Percentiles rank a stretch among this genome's conserved stretches.
Evolutionary conservation across 2,113 vertebrate genomes (phyloP).

Genomic region (Sinocyclocheilus anophthalmus): DNA sequence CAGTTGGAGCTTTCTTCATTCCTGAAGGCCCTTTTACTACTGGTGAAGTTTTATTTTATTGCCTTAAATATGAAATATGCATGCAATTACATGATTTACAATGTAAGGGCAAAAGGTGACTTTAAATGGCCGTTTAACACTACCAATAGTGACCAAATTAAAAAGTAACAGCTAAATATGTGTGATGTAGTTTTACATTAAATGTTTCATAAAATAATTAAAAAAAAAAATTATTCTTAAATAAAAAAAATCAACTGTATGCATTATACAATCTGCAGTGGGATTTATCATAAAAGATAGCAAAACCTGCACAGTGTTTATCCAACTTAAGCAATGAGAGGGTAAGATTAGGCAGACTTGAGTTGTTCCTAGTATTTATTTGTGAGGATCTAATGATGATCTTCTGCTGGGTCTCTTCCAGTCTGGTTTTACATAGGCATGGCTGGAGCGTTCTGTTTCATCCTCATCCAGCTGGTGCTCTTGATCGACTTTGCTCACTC

Average conservation of each 20-base stretch:
- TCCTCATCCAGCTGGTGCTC: slow-evolving; percentile 96
- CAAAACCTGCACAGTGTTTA: neutral
- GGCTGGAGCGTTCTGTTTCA: slow-evolving; percentile 98
- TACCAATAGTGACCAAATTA: neutral
- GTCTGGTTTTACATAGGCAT: slow-evolving; percentile 98
- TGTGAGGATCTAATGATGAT: neutral
- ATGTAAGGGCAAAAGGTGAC: neutral
- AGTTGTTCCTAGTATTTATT: neutral
- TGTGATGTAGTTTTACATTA: neutral
- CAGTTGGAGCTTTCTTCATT: slow-evolving; percentile 94
- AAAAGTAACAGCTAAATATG: neutral
- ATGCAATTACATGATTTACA: neutral
- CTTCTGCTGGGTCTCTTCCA: slow-evolving; percentile 57
- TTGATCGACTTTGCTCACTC: slow-evolving; percentile 99
- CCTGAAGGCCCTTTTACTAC: slow-evolving; percentile 95
- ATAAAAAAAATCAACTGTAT: no score
- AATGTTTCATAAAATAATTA: no score
- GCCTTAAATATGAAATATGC: neutral
- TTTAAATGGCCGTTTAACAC: neutral
- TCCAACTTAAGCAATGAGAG: neutral
- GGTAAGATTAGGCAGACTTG: neutral
- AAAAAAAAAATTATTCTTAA: no score
- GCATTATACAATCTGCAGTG: neutral
- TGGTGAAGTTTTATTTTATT: slow-evolving; percentile 72
- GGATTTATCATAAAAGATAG: neutral